These are phyloP conservation scores for Lepidocyrtinus sp. DNA, from an alignment of 2,888 invertebrate species.

Conservation along the genomic window DNA sequence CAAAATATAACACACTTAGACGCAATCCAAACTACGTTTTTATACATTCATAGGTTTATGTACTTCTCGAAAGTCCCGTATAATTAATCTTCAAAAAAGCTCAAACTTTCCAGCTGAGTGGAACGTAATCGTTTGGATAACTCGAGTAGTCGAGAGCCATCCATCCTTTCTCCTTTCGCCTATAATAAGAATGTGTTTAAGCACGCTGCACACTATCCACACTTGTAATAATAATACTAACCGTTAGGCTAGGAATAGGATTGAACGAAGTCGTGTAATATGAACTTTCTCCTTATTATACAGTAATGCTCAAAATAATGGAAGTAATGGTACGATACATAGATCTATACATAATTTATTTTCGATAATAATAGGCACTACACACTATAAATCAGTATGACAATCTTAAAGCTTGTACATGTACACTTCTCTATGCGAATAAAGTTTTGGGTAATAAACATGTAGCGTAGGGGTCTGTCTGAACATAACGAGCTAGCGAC, in stretches of 20 bases:
- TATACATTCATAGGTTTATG: neutral
- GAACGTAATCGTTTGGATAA: conserved; percentile 48
- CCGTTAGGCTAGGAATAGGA: neutral
- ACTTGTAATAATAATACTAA: neutral
- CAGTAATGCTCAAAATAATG: neutral
- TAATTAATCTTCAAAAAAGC: conserved; percentile 55
- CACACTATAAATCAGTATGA: conserved; percentile 13
- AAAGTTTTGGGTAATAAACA: too few species aligned
- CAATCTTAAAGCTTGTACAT: conserved; percentile 1
- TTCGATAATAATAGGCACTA: conserved; percentile 14
- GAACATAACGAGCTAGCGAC: too few species aligned
- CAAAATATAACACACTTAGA: too few species aligned
- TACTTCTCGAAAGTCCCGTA: conserved; percentile 35
- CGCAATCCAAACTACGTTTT: too few species aligned
- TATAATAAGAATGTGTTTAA: conserved; percentile 1
- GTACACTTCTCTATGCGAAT: neutral
- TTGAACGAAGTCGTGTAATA: neutral
- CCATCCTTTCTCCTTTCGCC: conserved; percentile 13
- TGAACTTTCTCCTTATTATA: neutral
- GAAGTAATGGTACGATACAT: neutral
- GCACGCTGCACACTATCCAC: neutral
- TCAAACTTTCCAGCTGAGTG: conserved; percentile 50
- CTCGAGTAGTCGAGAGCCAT: conserved; percentile 31
- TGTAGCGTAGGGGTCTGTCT: too few species aligned
- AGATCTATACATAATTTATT: conserved; percentile 15